These are phyloP conservation scores for Cheilosia grossa DNA, from an alignment of 2,888 invertebrate genomes.

Conservation along the genomic window DNA sequence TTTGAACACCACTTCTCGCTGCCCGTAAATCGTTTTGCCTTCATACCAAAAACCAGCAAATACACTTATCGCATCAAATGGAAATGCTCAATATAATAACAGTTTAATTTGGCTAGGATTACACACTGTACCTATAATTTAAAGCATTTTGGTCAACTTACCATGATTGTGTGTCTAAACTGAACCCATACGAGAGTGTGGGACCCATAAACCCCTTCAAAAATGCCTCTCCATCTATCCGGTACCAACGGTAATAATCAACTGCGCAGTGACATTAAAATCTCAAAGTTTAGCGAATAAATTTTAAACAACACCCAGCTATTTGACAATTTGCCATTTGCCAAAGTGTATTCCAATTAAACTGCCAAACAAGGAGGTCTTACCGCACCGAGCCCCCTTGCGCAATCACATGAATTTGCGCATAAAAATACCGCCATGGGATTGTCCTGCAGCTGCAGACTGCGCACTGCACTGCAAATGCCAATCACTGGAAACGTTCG, in stretches of 20 bases:
- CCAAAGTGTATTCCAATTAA: slow-evolving; percentile 63
- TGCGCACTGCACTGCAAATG: slow-evolving; percentile 57
- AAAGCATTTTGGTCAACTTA: too few species aligned
- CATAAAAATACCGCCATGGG: slow-evolving; percentile 42
- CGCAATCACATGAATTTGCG: slow-evolving; percentile 27
- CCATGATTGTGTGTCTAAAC: too few species aligned
- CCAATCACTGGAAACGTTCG: slow-evolving; percentile 53
- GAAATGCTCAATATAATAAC: too few species aligned
- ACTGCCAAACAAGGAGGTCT: slow-evolving; percentile 60
- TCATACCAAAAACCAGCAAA: too few species aligned
- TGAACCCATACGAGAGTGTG: too few species aligned
- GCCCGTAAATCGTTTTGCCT: too few species aligned
- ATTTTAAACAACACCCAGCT: slow-evolving; percentile 60
- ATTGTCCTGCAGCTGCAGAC: slow-evolving; percentile 45
- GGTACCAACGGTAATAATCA: background rate
- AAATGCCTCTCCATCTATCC: too few species aligned
- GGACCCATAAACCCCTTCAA: too few species aligned
- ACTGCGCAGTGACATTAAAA: slow-evolving; percentile 14
- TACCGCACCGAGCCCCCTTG: slow-evolving; percentile 51
- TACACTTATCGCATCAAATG: too few species aligned
- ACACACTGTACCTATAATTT: too few species aligned
- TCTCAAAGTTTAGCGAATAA: slow-evolving; percentile 35
- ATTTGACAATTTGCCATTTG: slow-evolving; percentile 60
- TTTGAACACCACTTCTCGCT: too few species aligned
- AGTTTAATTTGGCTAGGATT: too few species aligned